phyloP scores from a whole-genome alignment of 2,113 vertebrate species.

The Odontophorus gujanensis region DNA sequence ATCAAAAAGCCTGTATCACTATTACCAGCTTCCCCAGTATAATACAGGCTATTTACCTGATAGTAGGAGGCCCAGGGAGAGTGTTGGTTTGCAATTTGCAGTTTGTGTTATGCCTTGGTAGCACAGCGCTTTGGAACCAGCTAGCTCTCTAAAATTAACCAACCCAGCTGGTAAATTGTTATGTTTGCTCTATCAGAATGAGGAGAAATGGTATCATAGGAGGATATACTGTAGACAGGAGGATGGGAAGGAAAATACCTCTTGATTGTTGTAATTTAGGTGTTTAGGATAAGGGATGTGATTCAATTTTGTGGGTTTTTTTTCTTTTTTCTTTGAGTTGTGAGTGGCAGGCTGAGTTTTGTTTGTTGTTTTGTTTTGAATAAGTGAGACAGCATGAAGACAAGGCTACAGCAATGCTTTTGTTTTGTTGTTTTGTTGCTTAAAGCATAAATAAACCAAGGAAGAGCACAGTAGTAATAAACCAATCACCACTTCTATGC shows the following conservation, averaged over 20 bases:
- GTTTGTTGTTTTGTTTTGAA: not conserved
- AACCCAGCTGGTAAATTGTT: not conserved
- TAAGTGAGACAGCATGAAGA: not conserved
- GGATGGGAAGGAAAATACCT: not conserved
- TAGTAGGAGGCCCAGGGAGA: not conserved
- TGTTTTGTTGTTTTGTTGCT: too few relatives aligned
- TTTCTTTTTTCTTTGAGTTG: not conserved
- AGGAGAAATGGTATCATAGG: not conserved
- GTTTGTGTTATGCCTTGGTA: not conserved
- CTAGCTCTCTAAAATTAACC: not conserved
- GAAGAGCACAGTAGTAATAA: not conserved
- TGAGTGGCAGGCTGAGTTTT: not conserved
- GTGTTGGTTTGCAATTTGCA: not conserved
- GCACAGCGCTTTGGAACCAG: not conserved
- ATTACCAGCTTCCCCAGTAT: not conserved
- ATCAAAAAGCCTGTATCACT: not conserved
- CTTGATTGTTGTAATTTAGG: accelerated
- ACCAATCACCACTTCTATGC: not conserved
- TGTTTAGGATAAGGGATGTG: not conserved
- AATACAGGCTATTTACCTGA: not conserved
- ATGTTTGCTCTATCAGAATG: not conserved
- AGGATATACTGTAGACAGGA: not conserved
- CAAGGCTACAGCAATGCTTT: not conserved
- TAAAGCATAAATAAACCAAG: not conserved
- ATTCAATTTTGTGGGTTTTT: not conserved